A percentile compares a stretch with the other conserved stretches of the same genome.
Evolutionary conservation across 1,140 invertebrate genomes (phyloP).

Genomic region (Hycleus phaleratus): DNA sequence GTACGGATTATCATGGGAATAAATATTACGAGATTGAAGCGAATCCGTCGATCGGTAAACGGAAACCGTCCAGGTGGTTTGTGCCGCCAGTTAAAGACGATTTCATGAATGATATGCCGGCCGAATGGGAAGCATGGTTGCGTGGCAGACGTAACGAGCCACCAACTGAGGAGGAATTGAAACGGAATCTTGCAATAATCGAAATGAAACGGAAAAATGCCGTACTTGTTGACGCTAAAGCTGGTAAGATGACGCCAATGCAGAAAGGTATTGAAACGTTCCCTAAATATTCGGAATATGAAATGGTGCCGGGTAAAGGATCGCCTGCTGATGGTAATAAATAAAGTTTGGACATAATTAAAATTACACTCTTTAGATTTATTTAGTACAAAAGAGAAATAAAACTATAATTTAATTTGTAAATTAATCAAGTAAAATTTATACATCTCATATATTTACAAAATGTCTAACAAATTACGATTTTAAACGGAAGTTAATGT

Average conservation of each 20-base stretch:
- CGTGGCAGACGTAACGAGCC: conserved; percentile 57
- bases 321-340: too few species aligned
- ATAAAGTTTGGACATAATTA: too few species aligned
- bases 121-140: conserved; percentile 81
- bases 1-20: conserved; percentile 66
- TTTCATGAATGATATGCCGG: conserved; percentile 63
- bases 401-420: too few species aligned
- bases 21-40: conserved; percentile 71
- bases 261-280: conserved; percentile 37
- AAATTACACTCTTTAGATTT: too few species aligned
- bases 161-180: conserved; percentile 64
- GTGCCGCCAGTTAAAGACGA: conserved; percentile 52
- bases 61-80: conserved; percentile 61
- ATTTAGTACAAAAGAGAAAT: too few species aligned
- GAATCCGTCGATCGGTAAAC: conserved; percentile 49
- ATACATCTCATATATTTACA: background rate
- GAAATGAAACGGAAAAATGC: conserved; percentile 67
- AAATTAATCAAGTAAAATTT: background rate
- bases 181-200: conserved; percentile 59
- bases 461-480: background rate
- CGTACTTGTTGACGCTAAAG: conserved; percentile 52
- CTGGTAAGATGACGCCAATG: conserved; percentile 35
- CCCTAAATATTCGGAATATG: conserved; percentile 33
- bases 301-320: conserved; percentile 30
- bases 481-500: background rate